phyloP scores from a whole-genome alignment of 2,113 vertebrate species.

The Phrynocephalus versicolor region DNA sequence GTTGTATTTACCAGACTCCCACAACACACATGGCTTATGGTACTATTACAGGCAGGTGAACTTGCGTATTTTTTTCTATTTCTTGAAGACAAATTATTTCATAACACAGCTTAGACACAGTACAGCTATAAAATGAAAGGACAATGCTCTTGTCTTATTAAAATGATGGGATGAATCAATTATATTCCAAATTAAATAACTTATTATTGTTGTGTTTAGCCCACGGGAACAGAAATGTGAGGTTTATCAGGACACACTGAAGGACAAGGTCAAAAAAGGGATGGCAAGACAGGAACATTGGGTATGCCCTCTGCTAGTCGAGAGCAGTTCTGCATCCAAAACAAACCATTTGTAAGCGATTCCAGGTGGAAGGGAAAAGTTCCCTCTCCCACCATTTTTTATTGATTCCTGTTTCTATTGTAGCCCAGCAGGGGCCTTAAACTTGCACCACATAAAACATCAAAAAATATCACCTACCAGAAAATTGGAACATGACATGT shows the following conservation, averaged over 20 bases:
- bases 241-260: neutral
- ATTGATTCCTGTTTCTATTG: slow-evolving; percentile 1
- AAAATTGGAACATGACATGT: slow-evolving; percentile 3
- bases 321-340: slow-evolving; percentile 12
- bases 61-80: slow-evolving; percentile 68
- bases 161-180: slow-evolving; percentile 27
- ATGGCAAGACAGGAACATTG: neutral
- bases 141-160: slow-evolving; percentile 21
- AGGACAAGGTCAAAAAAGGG: neutral
- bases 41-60: no score
- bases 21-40: no score
- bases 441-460: neutral
- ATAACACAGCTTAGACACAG: slow-evolving; percentile 65
- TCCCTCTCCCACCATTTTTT: neutral
- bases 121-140: slow-evolving; percentile 58
- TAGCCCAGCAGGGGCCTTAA: neutral
- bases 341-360: neutral
- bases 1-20: no score
- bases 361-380: neutral
- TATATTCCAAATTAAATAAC: slow-evolving; percentile 48
- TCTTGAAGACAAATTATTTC: slow-evolving; percentile 68
- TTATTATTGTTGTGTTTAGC: slow-evolving; percentile 18
- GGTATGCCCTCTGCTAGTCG: neutral
- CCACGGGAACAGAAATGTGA: neutral
- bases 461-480: neutral